A percentile compares a stretch with the other conserved stretches of the same genome.
Conservation (phyloP, 1,140 invertebrate genomes). For the Drosophila albomicans region DNA sequence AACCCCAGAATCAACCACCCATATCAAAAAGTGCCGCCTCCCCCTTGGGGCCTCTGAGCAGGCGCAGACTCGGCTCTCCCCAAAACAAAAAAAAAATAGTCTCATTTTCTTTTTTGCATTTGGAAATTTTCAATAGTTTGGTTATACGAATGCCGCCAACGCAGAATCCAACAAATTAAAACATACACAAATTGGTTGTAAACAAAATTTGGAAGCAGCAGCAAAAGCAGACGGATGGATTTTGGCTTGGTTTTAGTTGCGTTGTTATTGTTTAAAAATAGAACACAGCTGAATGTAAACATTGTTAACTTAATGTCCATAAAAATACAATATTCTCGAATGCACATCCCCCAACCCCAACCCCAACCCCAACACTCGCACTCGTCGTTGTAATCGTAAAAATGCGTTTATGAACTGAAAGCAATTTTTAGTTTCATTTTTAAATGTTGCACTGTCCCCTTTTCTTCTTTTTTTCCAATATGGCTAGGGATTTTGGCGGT, state of each 20-base stretch:
- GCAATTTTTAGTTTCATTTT: conserved; percentile 54
- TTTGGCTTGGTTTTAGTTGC: conserved; percentile 13
- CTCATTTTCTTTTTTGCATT: conserved; percentile 33
- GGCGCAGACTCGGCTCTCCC: conserved; percentile 51
- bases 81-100: conserved; percentile 1
- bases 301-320: conserved; percentile 80
- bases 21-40: conserved; percentile 13
- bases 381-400: conserved; percentile 60
- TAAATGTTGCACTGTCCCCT: conserved; percentile 30
- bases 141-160: conserved; percentile 37
- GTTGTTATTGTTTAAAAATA: conserved; percentile 73
- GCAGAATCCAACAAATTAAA: conserved; percentile 54
- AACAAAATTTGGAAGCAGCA: conserved; percentile 54
- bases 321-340: conserved; percentile 69
- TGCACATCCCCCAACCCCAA: conserved; percentile 41
- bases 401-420: conserved; percentile 73
- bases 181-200: conserved; percentile 59
- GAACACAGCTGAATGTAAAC: conserved; percentile 72
- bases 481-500: conserved; percentile 42
- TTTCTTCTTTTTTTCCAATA: background rate
- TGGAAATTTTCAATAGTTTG: conserved; percentile 54
- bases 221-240: conserved; percentile 15
- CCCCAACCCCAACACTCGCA: background rate
- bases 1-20: conserved; percentile 30
- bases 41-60: conserved; percentile 58